Percentiles rank a stretch among this genome's conserved stretches.
Evolutionary conservation across 1,140 invertebrate genomes (phyloP).

Genomic region (Antheraea pernyi): DNA sequence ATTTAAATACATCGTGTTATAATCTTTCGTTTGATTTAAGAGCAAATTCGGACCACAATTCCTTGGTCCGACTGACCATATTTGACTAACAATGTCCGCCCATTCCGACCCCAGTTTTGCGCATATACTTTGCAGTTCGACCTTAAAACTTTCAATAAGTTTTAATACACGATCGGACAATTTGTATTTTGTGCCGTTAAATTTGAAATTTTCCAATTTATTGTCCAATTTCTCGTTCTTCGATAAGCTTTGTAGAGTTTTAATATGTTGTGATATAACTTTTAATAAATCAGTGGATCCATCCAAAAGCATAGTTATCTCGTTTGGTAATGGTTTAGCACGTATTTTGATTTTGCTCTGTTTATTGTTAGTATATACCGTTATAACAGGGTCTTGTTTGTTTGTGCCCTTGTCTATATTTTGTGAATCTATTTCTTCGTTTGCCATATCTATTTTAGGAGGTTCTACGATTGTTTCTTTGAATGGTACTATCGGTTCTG

Average conservation of each 20-base stretch:
- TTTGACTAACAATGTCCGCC: slow-evolving; percentile 83
- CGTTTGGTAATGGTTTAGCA: slow-evolving; percentile 88
- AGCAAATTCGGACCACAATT: slow-evolving; percentile 94
- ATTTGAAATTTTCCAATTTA: slow-evolving; percentile 47
- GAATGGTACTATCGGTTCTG: slow-evolving; percentile 97
- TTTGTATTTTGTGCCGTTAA: slow-evolving; percentile 48
- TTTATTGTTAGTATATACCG: slow-evolving; percentile 85
- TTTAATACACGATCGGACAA: slow-evolving; percentile 79
- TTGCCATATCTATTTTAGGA: slow-evolving; percentile 93
- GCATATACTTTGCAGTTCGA: slow-evolving; percentile 83
- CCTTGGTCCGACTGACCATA: slow-evolving; percentile 95
- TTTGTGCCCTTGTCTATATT: slow-evolving; percentile 57
- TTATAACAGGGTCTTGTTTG: slow-evolving; percentile 79
- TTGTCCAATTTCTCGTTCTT: slow-evolving; percentile 58
- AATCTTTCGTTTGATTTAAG: slow-evolving; percentile 86
- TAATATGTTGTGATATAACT: slow-evolving; percentile 70
- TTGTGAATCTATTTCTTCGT: slow-evolving; percentile 87
- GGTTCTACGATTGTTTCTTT: slow-evolving; percentile 94
- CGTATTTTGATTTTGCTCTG: slow-evolving; percentile 87
- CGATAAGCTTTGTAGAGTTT: slow-evolving; percentile 53
- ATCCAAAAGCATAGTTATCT: slow-evolving; percentile 84
- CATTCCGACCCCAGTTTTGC: slow-evolving; percentile 80
- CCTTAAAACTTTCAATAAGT: slow-evolving; percentile 82
- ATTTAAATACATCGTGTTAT: slow-evolving; percentile 70
- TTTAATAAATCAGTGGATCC: slow-evolving; percentile 79